These are phyloP conservation scores for Semnornis frantzii DNA, from an alignment of 2,113 vertebrate species.

Conservation along the genomic window DNA sequence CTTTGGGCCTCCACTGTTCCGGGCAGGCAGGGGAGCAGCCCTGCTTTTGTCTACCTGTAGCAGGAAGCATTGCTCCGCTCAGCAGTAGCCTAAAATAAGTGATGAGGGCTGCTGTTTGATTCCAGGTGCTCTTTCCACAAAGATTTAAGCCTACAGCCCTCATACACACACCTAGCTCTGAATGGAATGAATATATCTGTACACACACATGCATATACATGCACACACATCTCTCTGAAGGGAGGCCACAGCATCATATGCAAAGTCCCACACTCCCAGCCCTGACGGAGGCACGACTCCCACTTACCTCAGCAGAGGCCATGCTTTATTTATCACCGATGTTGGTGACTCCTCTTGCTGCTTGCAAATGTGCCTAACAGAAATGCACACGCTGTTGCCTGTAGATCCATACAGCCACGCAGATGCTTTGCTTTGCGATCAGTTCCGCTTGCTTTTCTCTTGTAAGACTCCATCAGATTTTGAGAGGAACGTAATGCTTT, in stretches of 20 bases:
- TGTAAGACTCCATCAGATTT: neutral
- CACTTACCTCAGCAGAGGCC: neutral
- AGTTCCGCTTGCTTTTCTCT: neutral
- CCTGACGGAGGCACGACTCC: neutral
- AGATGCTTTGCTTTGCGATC: neutral
- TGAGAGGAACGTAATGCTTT: neutral
- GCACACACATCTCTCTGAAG: neutral
- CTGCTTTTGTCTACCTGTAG: neutral
- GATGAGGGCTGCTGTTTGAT: neutral
- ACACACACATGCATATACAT: rapidly evolving
- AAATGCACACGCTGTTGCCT: neutral
- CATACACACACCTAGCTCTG: neutral
- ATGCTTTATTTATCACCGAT: neutral
- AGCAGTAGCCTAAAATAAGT: neutral
- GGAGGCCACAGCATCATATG: neutral
- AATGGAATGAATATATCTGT: neutral
- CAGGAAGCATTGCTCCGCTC: neutral
- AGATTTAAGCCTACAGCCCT: neutral
- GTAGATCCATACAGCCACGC: neutral
- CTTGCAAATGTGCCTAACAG: slow-evolving; percentile 25
- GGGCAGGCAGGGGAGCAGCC: neutral
- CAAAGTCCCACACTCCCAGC: neutral
- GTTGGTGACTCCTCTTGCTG: neutral
- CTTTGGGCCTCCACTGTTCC: neutral
- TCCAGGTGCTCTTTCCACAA: neutral